Conservation (phyloP, 2,888 invertebrate genomes). For the Therioaphis trifolii region DNA sequence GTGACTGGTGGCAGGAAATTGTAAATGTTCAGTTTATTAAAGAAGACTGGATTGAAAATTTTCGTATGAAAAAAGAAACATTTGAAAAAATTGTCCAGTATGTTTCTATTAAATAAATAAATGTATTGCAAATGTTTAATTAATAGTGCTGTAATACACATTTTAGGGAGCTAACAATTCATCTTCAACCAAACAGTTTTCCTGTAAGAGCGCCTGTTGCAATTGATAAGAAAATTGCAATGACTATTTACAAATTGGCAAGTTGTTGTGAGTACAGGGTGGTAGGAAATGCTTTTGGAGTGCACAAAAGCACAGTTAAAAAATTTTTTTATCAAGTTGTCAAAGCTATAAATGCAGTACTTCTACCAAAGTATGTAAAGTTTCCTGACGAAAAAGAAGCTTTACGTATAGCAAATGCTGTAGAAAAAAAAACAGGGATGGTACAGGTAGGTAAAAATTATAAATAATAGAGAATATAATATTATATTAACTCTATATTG, state of each 20-base stretch:
- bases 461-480: background rate
- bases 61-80: slow-evolving; percentile 16
- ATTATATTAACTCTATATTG: no score
- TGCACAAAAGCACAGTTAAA: slow-evolving; percentile 19
- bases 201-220: slow-evolving; percentile 13
- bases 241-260: slow-evolving; percentile 19
- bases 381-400: slow-evolving; percentile 4
- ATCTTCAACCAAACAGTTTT: slow-evolving; percentile 7
- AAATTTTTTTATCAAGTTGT: slow-evolving; percentile 8
- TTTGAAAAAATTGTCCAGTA: slow-evolving; percentile 10
- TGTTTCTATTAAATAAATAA: slow-evolving; percentile 10
- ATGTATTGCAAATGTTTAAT: background rate
- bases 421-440: slow-evolving; percentile 5
- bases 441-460: slow-evolving; percentile 11
- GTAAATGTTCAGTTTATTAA: background rate
- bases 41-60: slow-evolving; percentile 17
- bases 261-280: slow-evolving; percentile 20
- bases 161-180: slow-evolving; percentile 16
- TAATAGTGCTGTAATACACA: background rate
- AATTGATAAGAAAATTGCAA: slow-evolving; percentile 4
- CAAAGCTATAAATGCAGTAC: background rate
- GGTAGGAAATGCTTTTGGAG: slow-evolving; percentile 13
- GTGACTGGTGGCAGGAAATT: slow-evolving; percentile 7
- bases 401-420: slow-evolving; percentile 27
- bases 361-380: background rate